Conservation (phyloP, 2,888 invertebrate species). For the Aproaerema taeniolella region DNA sequence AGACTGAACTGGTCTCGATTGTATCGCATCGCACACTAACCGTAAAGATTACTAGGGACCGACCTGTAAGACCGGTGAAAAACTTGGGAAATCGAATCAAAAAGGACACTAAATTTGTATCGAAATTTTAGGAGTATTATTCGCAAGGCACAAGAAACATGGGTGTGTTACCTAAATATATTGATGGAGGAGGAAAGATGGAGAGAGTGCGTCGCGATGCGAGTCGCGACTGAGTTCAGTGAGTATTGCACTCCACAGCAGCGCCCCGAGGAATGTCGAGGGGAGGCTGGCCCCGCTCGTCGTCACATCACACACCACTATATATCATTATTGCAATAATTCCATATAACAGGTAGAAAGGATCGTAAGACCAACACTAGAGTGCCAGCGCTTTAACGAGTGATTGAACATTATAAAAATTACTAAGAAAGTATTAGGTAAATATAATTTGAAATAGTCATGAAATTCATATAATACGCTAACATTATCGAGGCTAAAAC, state of each 20-base stretch:
- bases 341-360: conserved; percentile 57
- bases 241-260: conserved; percentile 40
- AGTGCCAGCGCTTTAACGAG: conserved; percentile 76
- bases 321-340: conserved; percentile 51
- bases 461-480: conserved; percentile 71
- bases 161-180: conserved; percentile 40
- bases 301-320: conserved; percentile 6
- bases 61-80: conserved; percentile 12
- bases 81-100: conserved; percentile 20
- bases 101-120: conserved; percentile 15
- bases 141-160: conserved; percentile 71
- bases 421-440: conserved; percentile 73
- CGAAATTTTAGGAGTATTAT: conserved; percentile 24
- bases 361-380: conserved; percentile 72
- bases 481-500: conserved; percentile 73
- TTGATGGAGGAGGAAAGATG: conserved; percentile 30
- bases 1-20: conserved; percentile 62
- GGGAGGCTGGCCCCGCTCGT: conserved; percentile 24
- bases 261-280: conserved; percentile 42
- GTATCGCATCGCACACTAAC: conserved; percentile 55
- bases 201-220: conserved; percentile 30
- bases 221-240: conserved; percentile 41
- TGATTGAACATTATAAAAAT: conserved; percentile 71
- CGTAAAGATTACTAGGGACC: conserved; percentile 25
- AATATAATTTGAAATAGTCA: conserved; percentile 76